Percentiles rank a stretch among this genome's conserved stretches.
phyloP scores from a whole-genome alignment of 2,113 vertebrate species.

The Boulengerochromis microlepis region DNA sequence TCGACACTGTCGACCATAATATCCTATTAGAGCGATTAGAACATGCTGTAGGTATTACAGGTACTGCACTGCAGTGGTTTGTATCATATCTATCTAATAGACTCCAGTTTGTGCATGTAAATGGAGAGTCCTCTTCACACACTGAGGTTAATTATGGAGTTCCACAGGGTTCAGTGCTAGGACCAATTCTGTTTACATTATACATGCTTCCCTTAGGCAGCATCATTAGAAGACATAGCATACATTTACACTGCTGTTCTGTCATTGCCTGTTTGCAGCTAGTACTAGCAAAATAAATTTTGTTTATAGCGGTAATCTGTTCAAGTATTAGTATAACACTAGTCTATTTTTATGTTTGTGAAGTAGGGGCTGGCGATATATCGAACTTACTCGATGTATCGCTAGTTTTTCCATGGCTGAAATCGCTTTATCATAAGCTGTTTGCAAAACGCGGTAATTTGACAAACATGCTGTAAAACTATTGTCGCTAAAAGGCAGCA shows the following conservation, averaged over 20 bases:
- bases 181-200: not conserved
- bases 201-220: not conserved
- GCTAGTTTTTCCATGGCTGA: fast-evolving
- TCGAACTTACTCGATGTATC: not conserved
- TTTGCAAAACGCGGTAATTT: fast-evolving
- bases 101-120: not conserved
- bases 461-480: not conserved
- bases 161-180: not conserved
- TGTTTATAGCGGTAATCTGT: fast-evolving
- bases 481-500: not conserved
- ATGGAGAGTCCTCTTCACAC: not conserved
- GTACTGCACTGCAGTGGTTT: fast-evolving
- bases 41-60: not conserved
- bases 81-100: not conserved
- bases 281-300: not conserved
- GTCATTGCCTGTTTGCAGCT: not conserved
- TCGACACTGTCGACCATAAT: not conserved
- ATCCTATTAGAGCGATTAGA: not conserved
- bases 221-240: not conserved
- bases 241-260: not conserved
- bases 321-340: not conserved
- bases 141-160: not conserved
- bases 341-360: not conserved
- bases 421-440: fast-evolving
- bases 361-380: not conserved